These are phyloP conservation scores for Phyllopteryx taeniolatus DNA, from an alignment of 2,113 vertebrate genomes.

Conservation along the genomic window DNA sequence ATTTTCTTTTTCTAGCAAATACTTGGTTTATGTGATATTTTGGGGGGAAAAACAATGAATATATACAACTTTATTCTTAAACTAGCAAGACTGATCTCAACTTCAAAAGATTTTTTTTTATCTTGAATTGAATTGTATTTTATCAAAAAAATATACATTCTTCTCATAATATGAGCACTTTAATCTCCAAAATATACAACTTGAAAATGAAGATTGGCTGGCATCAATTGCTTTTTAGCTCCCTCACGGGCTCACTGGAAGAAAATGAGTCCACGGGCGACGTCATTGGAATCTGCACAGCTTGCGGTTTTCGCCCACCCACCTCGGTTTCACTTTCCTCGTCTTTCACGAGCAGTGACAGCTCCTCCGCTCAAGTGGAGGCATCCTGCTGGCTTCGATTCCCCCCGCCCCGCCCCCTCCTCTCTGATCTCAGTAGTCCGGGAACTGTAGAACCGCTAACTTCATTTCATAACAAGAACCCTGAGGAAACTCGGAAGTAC, in stretches of 20 bases:
- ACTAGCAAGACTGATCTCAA: background rate
- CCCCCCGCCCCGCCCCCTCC: background rate
- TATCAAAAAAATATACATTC: too few species aligned
- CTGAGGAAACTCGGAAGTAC: constrained; percentile 27
- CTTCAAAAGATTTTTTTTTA: background rate
- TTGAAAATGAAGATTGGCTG: too few species aligned
- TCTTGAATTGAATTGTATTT: too few species aligned
- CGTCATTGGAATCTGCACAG: constrained; percentile 34
- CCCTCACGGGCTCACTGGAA: constrained; percentile 13
- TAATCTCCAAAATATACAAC: too few species aligned
- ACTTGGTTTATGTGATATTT: too few species aligned
- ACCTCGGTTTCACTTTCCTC: constrained; percentile 12
- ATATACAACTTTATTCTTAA: too few species aligned
- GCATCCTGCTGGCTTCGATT: constrained; percentile 33
- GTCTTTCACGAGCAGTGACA: constrained; percentile 59
- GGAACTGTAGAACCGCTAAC: constrained; percentile 31
- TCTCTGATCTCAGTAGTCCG: constrained; percentile 14
- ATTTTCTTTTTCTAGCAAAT: too few species aligned
- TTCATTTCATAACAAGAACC: constrained; percentile 42
- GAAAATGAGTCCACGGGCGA: constrained; percentile 32
- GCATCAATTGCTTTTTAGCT: too few species aligned
- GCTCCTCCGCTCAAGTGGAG: constrained; percentile 38
- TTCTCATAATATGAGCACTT: too few species aligned
- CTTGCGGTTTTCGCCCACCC: constrained; percentile 34
- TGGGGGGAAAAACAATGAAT: too few species aligned